phyloP scores from a whole-genome alignment of 2,888 invertebrate species.

The Vandiemenella viatica region DNA sequence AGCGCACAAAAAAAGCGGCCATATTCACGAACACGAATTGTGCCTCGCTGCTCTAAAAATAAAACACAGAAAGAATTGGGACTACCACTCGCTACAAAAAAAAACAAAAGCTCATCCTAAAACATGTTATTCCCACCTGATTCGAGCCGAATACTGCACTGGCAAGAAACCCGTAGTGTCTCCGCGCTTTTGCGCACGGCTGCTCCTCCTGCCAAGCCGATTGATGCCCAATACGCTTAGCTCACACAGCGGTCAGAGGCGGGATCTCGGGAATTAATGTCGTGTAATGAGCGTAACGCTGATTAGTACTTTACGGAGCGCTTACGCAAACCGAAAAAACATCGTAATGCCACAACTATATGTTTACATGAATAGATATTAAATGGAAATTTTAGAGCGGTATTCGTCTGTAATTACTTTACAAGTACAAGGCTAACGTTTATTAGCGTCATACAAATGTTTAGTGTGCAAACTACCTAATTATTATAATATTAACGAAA shows the following conservation, averaged over 20 bases:
- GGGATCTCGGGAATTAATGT: background rate
- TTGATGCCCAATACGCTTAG: slow-evolving; percentile 18
- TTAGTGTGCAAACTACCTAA: too few species aligned
- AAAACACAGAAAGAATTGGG: slow-evolving; percentile 6
- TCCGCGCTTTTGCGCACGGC: slow-evolving; percentile 18
- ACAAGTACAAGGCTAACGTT: too few species aligned
- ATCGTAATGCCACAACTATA: too few species aligned
- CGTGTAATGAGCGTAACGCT: background rate
- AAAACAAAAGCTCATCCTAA: slow-evolving; percentile 5
- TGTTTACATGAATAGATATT: too few species aligned
- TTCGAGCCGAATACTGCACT: slow-evolving; percentile 15
- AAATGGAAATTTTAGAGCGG: too few species aligned
- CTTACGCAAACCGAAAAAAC: too few species aligned
- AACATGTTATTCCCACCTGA: slow-evolving; percentile 17
- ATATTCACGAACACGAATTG: slow-evolving; percentile 17
- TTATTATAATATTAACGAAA: too few species aligned
- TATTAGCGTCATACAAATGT: too few species aligned
- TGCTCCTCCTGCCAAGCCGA: slow-evolving; percentile 16
- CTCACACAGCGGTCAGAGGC: slow-evolving; percentile 16
- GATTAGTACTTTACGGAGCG: too few species aligned
- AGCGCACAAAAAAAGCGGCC: slow-evolving; percentile 19
- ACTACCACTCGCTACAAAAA: slow-evolving; percentile 8
- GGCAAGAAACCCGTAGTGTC: slow-evolving; percentile 13
- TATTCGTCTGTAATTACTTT: too few species aligned
- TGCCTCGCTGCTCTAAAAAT: slow-evolving; percentile 13